Percentiles rank a stretch among this genome's conserved stretches.
Evolutionary conservation across 2,888 invertebrate species (phyloP).

Genomic region (Pelosia muscerda): DNA sequence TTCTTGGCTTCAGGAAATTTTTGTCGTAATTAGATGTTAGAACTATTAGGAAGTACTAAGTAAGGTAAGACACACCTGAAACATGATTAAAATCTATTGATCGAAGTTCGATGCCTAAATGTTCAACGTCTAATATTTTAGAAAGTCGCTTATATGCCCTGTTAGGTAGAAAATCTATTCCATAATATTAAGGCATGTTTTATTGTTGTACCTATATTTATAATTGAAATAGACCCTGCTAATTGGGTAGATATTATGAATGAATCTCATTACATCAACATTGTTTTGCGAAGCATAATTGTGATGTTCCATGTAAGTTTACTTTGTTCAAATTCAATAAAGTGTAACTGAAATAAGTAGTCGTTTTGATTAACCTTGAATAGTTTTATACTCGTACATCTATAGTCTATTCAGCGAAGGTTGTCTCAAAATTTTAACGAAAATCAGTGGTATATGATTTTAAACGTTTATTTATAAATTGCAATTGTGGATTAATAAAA

Average conservation of each 20-base stretch:
- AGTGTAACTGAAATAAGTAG: slow-evolving; percentile 72
- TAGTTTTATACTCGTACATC: neutral
- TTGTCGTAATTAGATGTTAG: slow-evolving; percentile 60
- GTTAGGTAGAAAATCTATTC: slow-evolving; percentile 67
- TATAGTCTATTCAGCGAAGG: neutral
- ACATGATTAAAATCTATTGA: slow-evolving; percentile 32
- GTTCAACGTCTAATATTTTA: slow-evolving; percentile 62
- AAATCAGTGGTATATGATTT: too few species aligned
- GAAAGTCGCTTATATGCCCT: slow-evolving; percentile 65
- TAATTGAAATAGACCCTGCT: slow-evolving; percentile 52
- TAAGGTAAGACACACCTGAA: slow-evolving; percentile 16
- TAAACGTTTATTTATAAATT: neutral
- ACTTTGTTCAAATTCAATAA: slow-evolving; percentile 84
- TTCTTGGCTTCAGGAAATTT: slow-evolving; percentile 47
- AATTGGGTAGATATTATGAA: slow-evolving; percentile 51
- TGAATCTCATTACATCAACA: slow-evolving; percentile 76
- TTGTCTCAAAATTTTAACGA: neutral
- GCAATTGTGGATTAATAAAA: too few species aligned
- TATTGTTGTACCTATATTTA: slow-evolving; percentile 61
- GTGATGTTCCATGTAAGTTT: slow-evolving; percentile 86
- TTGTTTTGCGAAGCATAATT: slow-evolving; percentile 86
- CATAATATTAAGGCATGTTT: slow-evolving; percentile 63
- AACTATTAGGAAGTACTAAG: slow-evolving; percentile 43
- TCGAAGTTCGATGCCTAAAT: slow-evolving; percentile 57
- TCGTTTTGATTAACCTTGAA: slow-evolving; percentile 43